Conservation (phyloP, 2,797 vertebrate species). For the Pitangus sulphuratus region DNA sequence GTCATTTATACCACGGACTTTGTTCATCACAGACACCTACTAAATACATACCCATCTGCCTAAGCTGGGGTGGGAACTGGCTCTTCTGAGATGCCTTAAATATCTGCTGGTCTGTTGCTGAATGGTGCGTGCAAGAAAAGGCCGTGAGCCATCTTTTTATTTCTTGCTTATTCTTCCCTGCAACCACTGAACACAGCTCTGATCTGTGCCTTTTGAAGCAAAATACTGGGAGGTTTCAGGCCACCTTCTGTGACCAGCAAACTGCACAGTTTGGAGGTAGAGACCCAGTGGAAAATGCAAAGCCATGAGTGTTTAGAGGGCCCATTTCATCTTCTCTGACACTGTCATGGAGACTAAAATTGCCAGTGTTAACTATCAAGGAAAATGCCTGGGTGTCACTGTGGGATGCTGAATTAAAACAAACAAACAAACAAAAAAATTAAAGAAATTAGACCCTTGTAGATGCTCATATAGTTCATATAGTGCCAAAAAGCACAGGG, state of each 20-base stretch:
- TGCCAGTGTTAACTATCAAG: background rate
- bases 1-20: background rate
- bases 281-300: background rate
- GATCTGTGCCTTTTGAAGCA: conserved; percentile 9
- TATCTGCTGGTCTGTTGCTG: background rate
- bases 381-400: background rate
- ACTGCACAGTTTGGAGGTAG: background rate
- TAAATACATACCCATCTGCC: background rate
- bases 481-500: background rate
- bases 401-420: background rate
- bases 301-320: background rate
- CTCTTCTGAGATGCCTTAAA: background rate
- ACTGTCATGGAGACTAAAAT: background rate
- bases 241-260: background rate
- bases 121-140: background rate
- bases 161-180: background rate
- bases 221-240: conserved; percentile 1
- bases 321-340: background rate
- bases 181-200: background rate
- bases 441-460: background rate
- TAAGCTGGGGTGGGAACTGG: background rate
- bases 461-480: background rate
- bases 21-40: background rate
- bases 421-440: background rate
- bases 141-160: background rate